Conservation (phyloP, 2,113 vertebrate species). For the Platysteira castanea region DNA sequence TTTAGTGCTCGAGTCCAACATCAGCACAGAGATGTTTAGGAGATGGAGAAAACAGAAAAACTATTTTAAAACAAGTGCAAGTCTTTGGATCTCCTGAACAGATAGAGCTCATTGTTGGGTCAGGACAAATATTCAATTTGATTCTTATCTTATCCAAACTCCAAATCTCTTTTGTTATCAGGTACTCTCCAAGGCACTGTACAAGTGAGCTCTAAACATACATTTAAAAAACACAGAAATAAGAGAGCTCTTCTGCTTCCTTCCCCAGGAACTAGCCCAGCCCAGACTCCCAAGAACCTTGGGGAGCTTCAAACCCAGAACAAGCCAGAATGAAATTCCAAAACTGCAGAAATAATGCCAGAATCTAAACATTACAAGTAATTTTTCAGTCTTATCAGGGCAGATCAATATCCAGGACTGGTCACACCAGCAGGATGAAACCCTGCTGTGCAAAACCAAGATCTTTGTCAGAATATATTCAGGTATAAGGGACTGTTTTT, state of each 20-base stretch:
- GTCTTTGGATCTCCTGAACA: background rate
- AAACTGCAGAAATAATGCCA: background rate
- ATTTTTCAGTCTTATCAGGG: background rate
- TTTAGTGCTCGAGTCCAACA: background rate
- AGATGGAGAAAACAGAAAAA: background rate
- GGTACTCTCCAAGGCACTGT: background rate
- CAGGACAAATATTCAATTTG: conserved; percentile 41
- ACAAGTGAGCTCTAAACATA: background rate
- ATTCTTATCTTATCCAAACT: conserved; percentile 23
- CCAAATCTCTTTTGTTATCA: conserved; percentile 1
- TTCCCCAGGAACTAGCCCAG: background rate
- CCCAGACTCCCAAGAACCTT: background rate
- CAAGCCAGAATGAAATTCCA: background rate
- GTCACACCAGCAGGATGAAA: background rate
- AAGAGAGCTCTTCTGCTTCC: background rate
- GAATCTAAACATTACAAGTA: background rate
- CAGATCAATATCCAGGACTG: background rate
- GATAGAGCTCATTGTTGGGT: background rate
- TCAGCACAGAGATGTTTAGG: background rate
- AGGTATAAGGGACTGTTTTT: background rate
- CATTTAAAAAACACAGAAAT: background rate
- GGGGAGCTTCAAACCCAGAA: background rate
- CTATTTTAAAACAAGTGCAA: background rate
- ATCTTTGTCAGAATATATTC: background rate
- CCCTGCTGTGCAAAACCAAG: background rate